phyloP scores from a whole-genome alignment of 2,888 invertebrate species.

The Helicoverpa assulta region DNA sequence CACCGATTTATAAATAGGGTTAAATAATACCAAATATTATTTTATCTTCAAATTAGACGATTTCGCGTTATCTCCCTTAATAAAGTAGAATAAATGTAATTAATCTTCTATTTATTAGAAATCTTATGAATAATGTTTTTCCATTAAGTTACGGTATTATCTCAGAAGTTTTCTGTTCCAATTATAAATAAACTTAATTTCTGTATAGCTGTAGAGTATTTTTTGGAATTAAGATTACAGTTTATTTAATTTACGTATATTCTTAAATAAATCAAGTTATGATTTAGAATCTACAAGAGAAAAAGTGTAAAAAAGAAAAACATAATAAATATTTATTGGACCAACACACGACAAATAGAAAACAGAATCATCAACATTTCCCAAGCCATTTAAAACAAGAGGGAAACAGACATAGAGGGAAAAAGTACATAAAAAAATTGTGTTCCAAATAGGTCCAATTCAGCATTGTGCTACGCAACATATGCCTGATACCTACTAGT shows the following conservation, averaged over 20 bases:
- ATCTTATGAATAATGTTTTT: slow-evolving; percentile 2
- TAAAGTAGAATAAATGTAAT: slow-evolving; percentile 1
- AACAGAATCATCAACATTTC: too few relatives aligned
- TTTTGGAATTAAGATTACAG: slow-evolving; percentile 5
- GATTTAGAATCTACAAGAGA: slow-evolving; percentile 15
- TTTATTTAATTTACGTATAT: not conserved
- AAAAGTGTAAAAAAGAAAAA: too few relatives aligned
- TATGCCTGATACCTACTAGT: too few relatives aligned
- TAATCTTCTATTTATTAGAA: slow-evolving; percentile 2
- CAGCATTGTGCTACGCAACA: too few relatives aligned
- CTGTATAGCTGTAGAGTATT: not conserved
- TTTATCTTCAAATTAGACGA: not conserved
- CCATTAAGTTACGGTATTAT: not conserved
- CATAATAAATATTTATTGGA: too few relatives aligned
- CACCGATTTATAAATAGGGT: not conserved
- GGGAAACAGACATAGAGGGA: too few relatives aligned
- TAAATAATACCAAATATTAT: not conserved
- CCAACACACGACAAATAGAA: too few relatives aligned
- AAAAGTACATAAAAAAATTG: too few relatives aligned
- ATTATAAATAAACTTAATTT: not conserved
- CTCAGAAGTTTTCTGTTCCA: not conserved
- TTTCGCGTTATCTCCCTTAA: not conserved
- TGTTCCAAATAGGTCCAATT: too few relatives aligned
- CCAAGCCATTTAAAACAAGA: too few relatives aligned
- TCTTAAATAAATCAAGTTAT: not conserved